phyloP scores from a whole-genome alignment of 2,797 vertebrate species.

The Sternarchorhynchus goeldii region DNA sequence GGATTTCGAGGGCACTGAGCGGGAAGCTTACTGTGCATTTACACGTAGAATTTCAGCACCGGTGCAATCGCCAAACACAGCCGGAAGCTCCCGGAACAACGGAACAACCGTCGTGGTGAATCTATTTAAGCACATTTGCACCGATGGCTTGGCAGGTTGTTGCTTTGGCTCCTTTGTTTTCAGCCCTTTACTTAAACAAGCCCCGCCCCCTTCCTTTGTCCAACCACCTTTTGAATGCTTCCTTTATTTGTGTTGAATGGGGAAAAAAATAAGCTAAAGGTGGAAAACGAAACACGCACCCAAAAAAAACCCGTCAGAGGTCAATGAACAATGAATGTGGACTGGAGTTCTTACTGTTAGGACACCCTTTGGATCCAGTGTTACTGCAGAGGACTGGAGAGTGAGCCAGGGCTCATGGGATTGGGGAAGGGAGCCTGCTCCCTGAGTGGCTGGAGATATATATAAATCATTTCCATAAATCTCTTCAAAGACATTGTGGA shows the following conservation, averaged over 20 bases:
- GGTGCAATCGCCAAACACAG: constrained; percentile 36
- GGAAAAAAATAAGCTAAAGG: constrained; percentile 44
- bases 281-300: constrained; percentile 44
- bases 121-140: constrained; percentile 55
- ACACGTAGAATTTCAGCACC: constrained; percentile 39
- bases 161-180: constrained; percentile 42
- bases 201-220: constrained; percentile 5
- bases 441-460: constrained; percentile 66
- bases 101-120: constrained; percentile 26
- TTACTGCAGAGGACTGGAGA: constrained; percentile 57
- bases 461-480: constrained; percentile 70
- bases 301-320: constrained; percentile 43
- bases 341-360: constrained; percentile 51
- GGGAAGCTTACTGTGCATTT: constrained; percentile 26
- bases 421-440: constrained; percentile 66
- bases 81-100: constrained; percentile 13
- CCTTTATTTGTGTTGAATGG: constrained; percentile 45
- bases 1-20: constrained; percentile 42
- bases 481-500: constrained; percentile 87
- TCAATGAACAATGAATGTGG: constrained; percentile 49
- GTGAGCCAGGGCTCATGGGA: constrained; percentile 53
- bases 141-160: constrained; percentile 54
- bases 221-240: constrained; percentile 2
- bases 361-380: constrained; percentile 55
- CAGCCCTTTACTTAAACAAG: constrained; percentile 2